These are phyloP conservation scores for Coelopa frigida DNA, from an alignment of 1,140 invertebrate species.

Conservation along the genomic window DNA sequence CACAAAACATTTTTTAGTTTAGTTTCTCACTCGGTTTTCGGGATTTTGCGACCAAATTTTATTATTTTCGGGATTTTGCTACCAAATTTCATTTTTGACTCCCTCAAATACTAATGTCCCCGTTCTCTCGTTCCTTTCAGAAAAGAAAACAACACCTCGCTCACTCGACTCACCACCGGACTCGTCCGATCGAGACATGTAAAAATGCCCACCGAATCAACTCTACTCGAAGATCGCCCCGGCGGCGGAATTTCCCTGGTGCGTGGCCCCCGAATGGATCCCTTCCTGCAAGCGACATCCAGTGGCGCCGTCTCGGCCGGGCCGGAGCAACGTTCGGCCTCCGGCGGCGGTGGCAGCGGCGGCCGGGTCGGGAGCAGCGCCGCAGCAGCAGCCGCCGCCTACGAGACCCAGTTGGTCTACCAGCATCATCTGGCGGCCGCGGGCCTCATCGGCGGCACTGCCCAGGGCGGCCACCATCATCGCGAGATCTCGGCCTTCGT, in stretches of 20 bases:
- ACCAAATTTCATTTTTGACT: too few relatives aligned
- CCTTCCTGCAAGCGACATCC: slow-evolving; percentile 49
- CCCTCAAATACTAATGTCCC: too few relatives aligned
- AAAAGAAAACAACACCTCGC: too few relatives aligned
- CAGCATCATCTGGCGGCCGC: slow-evolving; percentile 57
- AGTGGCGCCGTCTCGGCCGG: slow-evolving; percentile 20
- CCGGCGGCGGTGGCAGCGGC: slow-evolving; percentile 16
- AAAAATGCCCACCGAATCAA: slow-evolving; percentile 39
- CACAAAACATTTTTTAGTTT: too few relatives aligned
- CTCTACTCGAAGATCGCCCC: slow-evolving; percentile 21
- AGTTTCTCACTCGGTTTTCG: too few relatives aligned
- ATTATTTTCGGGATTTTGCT: too few relatives aligned
- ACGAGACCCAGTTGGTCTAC: slow-evolving; percentile 60
- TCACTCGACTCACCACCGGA: too few relatives aligned
- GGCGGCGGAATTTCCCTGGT: slow-evolving; percentile 36
- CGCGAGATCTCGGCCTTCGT: slow-evolving; percentile 75
- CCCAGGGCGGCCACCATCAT: slow-evolving; percentile 48
- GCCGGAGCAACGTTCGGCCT: slow-evolving; percentile 1
- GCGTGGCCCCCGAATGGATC: slow-evolving; percentile 49
- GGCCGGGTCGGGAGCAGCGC: slow-evolving; percentile 38
- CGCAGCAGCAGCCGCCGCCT: slow-evolving; percentile 45
- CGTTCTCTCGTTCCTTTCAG: too few relatives aligned
- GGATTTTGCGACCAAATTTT: too few relatives aligned
- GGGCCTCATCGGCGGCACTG: slow-evolving; percentile 44
- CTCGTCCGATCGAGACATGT: too few relatives aligned